phyloP scores from a whole-genome alignment of 2,888 invertebrate genomes.

The Aporophyla nigra region DNA sequence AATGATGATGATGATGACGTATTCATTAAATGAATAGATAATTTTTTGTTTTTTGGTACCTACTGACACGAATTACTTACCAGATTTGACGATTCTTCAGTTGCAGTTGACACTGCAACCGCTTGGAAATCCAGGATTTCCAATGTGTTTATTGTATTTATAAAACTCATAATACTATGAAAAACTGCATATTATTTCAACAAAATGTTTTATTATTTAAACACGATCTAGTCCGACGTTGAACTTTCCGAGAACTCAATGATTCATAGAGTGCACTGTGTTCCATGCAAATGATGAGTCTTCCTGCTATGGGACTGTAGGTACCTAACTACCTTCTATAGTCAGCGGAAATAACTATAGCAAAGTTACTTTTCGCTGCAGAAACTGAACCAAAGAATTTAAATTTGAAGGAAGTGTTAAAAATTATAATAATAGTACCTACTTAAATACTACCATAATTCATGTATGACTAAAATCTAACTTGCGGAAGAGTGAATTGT shows the following conservation, averaged over 20 bases:
- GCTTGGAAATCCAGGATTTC: constrained; percentile 4
- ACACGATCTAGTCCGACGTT: constrained; percentile 33
- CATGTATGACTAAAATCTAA: no score
- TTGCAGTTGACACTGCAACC: background rate
- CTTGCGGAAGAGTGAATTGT: no score
- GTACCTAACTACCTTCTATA: constrained; percentile 1
- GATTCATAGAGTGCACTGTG: constrained; percentile 45
- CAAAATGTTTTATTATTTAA: constrained; percentile 36
- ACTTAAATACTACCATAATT: no score
- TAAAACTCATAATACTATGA: background rate
- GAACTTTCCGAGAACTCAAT: constrained; percentile 47
- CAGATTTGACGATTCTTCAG: background rate
- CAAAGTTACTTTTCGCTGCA: background rate
- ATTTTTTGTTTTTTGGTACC: no score
- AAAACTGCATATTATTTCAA: constrained; percentile 4
- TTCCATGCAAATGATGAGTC: constrained; percentile 25
- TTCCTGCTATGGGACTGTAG: constrained; percentile 12
- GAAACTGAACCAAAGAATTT: background rate
- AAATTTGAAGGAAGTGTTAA: background rate
- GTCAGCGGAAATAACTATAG: constrained; percentile 12
- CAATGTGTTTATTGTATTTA: background rate
- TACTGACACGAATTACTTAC: no score
- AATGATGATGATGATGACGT: no score
- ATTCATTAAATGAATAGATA: no score
- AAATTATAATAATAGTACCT: no score